Conservation (phyloP, 2,888 invertebrate genomes). For the Athalia rosae region DNA sequence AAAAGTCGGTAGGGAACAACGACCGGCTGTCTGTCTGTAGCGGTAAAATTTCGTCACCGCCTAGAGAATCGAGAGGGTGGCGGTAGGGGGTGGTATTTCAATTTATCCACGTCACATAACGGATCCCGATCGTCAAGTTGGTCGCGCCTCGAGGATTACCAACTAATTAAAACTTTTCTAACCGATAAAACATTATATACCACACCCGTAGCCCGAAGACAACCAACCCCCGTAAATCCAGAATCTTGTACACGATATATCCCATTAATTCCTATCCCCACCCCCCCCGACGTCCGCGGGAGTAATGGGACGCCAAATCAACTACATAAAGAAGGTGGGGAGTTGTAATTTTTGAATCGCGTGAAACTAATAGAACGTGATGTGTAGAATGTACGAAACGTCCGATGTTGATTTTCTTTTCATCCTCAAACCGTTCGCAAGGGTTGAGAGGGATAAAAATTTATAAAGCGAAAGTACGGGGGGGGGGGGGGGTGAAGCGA, state of each 20-base stretch:
- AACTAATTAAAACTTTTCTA: constrained; percentile 41
- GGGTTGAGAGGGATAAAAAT: not conserved
- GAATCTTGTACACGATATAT: not conserved
- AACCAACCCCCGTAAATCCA: no score
- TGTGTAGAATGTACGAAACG: not conserved
- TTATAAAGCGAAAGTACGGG: not conserved
- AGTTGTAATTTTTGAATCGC: no score
- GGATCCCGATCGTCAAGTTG: constrained; percentile 16
- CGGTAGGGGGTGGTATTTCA: constrained; percentile 19
- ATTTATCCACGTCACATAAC: constrained; percentile 27
- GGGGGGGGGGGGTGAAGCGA: not conserved
- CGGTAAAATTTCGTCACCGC: no score
- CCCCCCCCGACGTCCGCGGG: no score
- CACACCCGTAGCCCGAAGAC: not conserved
- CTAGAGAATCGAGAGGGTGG: not conserved
- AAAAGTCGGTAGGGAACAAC: no score
- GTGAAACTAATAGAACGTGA: not conserved
- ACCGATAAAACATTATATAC: not conserved
- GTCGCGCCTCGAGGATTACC: constrained; percentile 22
- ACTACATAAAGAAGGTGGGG: no score
- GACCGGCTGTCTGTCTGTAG: no score
- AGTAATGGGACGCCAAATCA: no score
- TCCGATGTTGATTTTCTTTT: no score
- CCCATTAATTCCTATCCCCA: not conserved
- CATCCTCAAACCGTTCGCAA: not conserved